Evolutionary conservation across 2,888 invertebrate genomes (phyloP).

Genomic region (Drosophila stalkeri): DNA sequence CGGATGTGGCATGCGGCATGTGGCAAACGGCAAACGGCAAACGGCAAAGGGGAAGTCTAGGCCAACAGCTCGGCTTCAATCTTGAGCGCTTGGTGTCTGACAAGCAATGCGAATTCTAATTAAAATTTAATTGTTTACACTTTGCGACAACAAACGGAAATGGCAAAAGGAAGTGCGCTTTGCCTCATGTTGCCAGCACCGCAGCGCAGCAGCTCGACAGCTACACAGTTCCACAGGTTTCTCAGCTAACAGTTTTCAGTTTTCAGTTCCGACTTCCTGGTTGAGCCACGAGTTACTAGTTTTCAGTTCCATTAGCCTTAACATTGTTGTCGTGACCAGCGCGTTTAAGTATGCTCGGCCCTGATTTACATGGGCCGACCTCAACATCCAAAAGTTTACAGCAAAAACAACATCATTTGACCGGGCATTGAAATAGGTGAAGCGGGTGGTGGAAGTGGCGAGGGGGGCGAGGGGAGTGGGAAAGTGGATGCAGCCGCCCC

Average conservation of each 20-base stretch:
- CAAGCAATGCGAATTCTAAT: constrained; percentile 75
- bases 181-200: constrained; percentile 1
- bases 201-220: not conserved
- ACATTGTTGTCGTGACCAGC: constrained; percentile 70
- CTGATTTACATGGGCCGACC: constrained; percentile 66
- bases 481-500: not conserved
- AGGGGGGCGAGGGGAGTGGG: not conserved
- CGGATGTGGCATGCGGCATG: constrained; percentile 31
- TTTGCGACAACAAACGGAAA: constrained; percentile 69
- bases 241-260: constrained; percentile 14
- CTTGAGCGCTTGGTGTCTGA: constrained; percentile 34
- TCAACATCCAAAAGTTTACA: constrained; percentile 52
- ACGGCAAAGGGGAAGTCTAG: constrained; percentile 24
- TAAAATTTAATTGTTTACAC: constrained; percentile 80
- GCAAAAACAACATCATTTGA: constrained; percentile 47
- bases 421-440: not conserved
- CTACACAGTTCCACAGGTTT: constrained; percentile 13
- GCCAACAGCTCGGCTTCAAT: constrained; percentile 24
- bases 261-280: constrained; percentile 19
- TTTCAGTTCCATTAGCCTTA: constrained; percentile 66
- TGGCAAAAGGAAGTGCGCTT: constrained; percentile 44
- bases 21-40: constrained; percentile 22
- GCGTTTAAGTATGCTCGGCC: constrained; percentile 66
- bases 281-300: constrained; percentile 27
- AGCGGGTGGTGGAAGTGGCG: not conserved